Conservation (phyloP, 2,797 vertebrate genomes). For the Acanthurus tractus region DNA sequence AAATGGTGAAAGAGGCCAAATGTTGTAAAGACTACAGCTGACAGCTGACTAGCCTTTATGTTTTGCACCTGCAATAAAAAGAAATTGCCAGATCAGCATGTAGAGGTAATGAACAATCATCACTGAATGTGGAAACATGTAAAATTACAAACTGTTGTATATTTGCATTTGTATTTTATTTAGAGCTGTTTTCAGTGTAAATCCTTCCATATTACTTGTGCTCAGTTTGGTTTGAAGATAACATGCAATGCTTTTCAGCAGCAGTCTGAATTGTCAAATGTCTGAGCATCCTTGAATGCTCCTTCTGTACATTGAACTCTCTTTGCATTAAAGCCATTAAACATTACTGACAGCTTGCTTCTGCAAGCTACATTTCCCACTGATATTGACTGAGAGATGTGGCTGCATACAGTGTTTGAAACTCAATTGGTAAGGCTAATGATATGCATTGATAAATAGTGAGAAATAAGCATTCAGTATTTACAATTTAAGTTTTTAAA, state of each 20-base stretch:
- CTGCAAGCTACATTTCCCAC: background rate
- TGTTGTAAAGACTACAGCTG: no score
- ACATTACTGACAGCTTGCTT: background rate
- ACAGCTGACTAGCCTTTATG: no score
- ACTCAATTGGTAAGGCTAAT: background rate
- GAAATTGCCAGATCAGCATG: no score
- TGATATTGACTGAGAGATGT: background rate
- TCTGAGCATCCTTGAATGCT: constrained; percentile 16
- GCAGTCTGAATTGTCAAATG: background rate
- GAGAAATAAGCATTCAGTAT: no score
- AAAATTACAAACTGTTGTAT: no score
- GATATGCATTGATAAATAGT: background rate
- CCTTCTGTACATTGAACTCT: background rate
- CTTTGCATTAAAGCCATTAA: background rate
- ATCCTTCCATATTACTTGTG: background rate
- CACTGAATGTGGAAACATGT: no score
- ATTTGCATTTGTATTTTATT: no score
- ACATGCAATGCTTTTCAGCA: background rate
- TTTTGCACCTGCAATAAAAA: no score
- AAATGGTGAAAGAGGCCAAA: no score
- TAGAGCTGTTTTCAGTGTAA: background rate
- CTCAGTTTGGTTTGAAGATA: background rate
- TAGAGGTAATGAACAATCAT: no score
- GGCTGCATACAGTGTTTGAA: background rate
- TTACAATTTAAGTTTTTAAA: background rate